Evolutionary conservation across 1,140 invertebrate species (phyloP).

Genomic region (Brachionus asplanchnoidis): DNA sequence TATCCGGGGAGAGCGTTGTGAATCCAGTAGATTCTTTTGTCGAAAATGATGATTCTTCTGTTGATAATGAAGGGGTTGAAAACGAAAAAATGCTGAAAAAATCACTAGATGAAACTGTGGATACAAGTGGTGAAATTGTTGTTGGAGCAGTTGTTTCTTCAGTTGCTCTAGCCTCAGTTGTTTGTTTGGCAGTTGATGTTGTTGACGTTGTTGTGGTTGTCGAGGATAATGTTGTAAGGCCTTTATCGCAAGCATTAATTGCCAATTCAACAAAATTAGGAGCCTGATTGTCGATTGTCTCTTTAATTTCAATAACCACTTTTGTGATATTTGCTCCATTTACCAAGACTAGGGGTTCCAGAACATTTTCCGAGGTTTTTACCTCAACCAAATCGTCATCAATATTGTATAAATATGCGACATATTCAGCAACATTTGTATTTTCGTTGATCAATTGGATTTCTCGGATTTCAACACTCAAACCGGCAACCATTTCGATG

Average conservation of each 20-base stretch:
- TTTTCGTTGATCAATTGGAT: too few species aligned
- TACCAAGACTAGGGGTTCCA: background rate
- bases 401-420: too few species aligned
- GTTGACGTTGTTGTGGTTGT: background rate
- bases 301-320: background rate
- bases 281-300: slow-evolving; percentile 5
- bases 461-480: too few species aligned
- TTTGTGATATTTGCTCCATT: background rate
- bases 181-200: background rate
- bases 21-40: background rate
- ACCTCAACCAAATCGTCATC: background rate
- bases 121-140: background rate
- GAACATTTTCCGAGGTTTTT: background rate
- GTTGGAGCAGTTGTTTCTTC: background rate
- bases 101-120: background rate
- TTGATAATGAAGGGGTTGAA: background rate
- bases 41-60: background rate
- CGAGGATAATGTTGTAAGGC: background rate
- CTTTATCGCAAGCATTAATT: background rate
- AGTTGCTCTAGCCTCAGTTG: background rate
- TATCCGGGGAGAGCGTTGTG: background rate
- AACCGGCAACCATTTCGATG: too few species aligned
- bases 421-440: too few species aligned
- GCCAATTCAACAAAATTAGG: background rate
- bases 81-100: background rate